Conservation (phyloP, 2,888 invertebrate genomes). For the Andricus quercusramuli region DNA sequence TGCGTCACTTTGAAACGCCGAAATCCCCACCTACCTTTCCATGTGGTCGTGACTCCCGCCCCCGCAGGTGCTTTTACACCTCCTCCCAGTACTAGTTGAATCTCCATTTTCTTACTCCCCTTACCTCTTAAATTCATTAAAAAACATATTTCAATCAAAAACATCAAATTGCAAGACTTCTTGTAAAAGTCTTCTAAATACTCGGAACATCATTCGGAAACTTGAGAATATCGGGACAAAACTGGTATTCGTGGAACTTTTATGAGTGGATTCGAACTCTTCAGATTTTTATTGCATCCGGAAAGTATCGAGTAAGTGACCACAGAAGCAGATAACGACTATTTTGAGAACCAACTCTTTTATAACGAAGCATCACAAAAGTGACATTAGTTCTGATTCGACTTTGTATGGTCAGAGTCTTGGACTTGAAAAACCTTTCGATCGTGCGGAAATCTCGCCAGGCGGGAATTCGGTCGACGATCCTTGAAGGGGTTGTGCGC, state of each 20-base stretch:
- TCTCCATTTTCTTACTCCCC: background rate
- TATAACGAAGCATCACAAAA: slow-evolving; percentile 34
- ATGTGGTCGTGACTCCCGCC: slow-evolving; percentile 49
- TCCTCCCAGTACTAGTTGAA: slow-evolving; percentile 23
- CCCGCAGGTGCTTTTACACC: slow-evolving; percentile 43
- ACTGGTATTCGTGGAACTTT: background rate
- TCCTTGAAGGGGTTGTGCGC: slow-evolving; percentile 59
- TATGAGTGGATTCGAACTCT: slow-evolving; percentile 16
- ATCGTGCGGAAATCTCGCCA: slow-evolving; percentile 55
- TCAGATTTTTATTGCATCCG: slow-evolving; percentile 15
- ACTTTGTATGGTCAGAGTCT: slow-evolving; percentile 41
- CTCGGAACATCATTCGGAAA: background rate
- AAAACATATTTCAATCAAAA: background rate
- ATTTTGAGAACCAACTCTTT: slow-evolving; percentile 37
- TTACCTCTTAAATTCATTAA: background rate
- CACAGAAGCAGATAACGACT: slow-evolving; percentile 26
- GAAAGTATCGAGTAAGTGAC: slow-evolving; percentile 27
- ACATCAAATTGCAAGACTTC: background rate
- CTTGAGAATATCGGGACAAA: background rate
- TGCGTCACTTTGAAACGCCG: slow-evolving; percentile 73
- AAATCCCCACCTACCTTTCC: slow-evolving; percentile 60
- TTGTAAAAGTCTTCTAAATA: background rate
- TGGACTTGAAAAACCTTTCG: slow-evolving; percentile 50
- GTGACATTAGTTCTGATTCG: slow-evolving; percentile 39
- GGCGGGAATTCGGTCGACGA: slow-evolving; percentile 65